A percentile compares a stretch with the other conserved stretches of the same genome.
Conservation (phyloP, 2,113 vertebrate genomes). For the Ameiurus melas region DNA sequence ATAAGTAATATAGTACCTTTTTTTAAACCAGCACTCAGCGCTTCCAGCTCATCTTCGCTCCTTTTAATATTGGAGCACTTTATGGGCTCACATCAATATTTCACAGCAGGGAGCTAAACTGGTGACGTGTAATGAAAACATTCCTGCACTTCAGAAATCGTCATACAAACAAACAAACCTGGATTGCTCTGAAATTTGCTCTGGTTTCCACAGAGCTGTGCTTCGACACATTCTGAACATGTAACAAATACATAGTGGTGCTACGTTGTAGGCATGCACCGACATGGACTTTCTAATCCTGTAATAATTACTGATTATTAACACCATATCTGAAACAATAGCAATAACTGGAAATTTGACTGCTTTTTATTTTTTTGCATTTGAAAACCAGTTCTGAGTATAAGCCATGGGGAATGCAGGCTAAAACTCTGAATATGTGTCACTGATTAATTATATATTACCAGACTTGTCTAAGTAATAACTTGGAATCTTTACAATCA, state of each 20-base stretch:
- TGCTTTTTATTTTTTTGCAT: not conserved
- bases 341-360: not conserved
- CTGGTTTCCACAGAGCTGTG: not conserved
- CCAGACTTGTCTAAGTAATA: not conserved
- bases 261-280: not conserved
- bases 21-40: not conserved
- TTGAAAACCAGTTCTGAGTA: no score
- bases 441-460: not conserved
- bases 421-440: not conserved
- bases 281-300: not conserved
- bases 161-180: not conserved
- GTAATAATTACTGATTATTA: not conserved
- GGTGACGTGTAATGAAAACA: conserved; percentile 9
- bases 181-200: not conserved
- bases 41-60: not conserved
- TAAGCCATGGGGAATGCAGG: not conserved
- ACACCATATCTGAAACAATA: not conserved
- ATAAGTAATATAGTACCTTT: not conserved
- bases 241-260: not conserved
- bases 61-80: not conserved
- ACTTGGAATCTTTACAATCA: not conserved
- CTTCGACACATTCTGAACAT: not conserved
- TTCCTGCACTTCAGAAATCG: not conserved
- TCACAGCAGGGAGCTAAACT: not conserved
- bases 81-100: conserved; percentile 22